These are phyloP conservation scores for Quadroppia sp. DNA, from an alignment of 2,888 invertebrate species.

Conservation along the genomic window DNA sequence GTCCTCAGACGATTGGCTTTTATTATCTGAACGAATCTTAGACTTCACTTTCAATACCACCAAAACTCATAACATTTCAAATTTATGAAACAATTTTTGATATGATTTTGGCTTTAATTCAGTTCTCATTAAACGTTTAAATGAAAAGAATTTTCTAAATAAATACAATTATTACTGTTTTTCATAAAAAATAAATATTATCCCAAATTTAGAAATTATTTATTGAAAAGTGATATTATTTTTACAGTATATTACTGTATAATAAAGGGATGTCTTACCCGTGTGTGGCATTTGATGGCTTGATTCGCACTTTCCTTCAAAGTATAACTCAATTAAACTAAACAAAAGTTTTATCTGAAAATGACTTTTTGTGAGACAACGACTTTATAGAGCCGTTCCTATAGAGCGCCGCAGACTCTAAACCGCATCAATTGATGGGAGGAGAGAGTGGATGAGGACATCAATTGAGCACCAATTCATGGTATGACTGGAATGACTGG, in stretches of 20 bases:
- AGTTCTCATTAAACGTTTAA: too few species aligned
- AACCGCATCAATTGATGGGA: slow-evolving; percentile 29
- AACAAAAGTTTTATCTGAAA: neutral
- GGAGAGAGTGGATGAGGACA: neutral
- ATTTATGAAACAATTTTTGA: neutral
- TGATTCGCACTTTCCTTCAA: neutral
- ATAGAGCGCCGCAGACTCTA: slow-evolving; percentile 10
- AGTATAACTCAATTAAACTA: neutral
- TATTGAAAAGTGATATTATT: too few species aligned
- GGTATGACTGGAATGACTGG: neutral
- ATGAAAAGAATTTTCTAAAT: too few species aligned
- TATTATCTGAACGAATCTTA: neutral
- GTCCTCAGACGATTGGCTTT: neutral
- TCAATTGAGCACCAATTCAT: too few species aligned
- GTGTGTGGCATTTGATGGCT: slow-evolving; percentile 5
- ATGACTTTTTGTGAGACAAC: neutral
- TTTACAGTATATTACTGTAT: neutral
- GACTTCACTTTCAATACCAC: neutral
- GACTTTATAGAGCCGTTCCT: neutral
- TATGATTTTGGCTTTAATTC: too few species aligned
- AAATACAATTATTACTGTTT: too few species aligned
- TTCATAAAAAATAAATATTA: too few species aligned
- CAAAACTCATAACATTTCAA: neutral
- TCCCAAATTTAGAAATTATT: too few species aligned
- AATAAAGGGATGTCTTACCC: neutral